Evolutionary conservation across 2,797 vertebrate genomes (phyloP), one percentile per base, ranked within the genome.

Genomic region (Masticophis lateralis): DNA sequence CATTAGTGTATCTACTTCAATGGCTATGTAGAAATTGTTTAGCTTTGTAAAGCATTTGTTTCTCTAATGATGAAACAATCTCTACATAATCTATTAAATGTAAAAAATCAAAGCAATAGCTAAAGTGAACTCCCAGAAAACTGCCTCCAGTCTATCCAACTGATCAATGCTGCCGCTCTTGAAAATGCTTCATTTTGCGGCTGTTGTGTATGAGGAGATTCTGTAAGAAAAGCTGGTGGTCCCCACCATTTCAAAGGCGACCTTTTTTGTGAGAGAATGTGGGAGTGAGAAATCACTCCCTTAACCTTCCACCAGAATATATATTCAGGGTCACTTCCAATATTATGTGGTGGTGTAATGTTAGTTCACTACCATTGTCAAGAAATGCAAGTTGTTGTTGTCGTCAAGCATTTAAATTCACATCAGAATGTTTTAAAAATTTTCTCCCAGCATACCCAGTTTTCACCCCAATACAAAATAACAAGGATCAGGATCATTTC

Each of bases 61-160:
- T 95, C 93, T 69, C 93, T 95, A 90, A 92, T 94, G 11, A 1
- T 25, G 92, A 89, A 92, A n/a, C 51, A 53, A 87, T 86, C 43
- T 37, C 61, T 63, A 5, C 28, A 66, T 22, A 43, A 9, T 4
- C 66, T 92, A 66, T 93, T 92, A 94, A 94, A 90, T 92, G 94
- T 92, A 27, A 55, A 92, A 88, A 56, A 79, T 59, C 55, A 37
- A 14, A 57, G 87, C 55, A 57, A 59, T 37, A 57, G 32, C 10
- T 37, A 59, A 57, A 18, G 4, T 47, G 56, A 91, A 32, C 53
- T 53, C 32, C 3, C 11, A 20, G 61, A 74, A 69, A 56, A 51
- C 51, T 25, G 11, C 16, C 59, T 59, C 11, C 60, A 51, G 25
- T 47, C 57, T 43, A 14, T 28, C 56, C 57, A 79, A 18, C 69